Percentiles rank a stretch among this genome's conserved stretches.
These are phyloP conservation scores for Trichonephila inaurata DNA, from an alignment of 1,140 invertebrate genomes.

Conservation along the genomic window DNA sequence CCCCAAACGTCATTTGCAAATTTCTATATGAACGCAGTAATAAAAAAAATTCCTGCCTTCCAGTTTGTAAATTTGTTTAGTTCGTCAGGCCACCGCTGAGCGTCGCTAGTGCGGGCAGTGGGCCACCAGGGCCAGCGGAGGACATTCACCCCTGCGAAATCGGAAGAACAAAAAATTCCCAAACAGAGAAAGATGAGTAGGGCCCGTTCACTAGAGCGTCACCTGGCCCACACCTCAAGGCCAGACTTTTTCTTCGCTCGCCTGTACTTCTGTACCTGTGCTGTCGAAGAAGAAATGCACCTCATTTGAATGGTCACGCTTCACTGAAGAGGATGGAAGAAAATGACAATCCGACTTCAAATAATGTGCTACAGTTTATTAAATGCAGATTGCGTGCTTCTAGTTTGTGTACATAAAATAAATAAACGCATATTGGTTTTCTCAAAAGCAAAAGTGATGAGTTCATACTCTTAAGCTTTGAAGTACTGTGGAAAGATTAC, in stretches of 20 bases:
- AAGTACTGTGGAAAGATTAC: no score
- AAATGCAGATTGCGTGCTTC: no score
- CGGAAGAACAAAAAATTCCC: constrained; percentile 62
- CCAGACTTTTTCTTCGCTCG: constrained; percentile 25
- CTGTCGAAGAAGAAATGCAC: neutral
- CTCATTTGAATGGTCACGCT: constrained; percentile 3
- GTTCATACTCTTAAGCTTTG: no score
- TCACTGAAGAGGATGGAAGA: neutral
- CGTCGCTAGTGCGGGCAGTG: constrained; percentile 74
- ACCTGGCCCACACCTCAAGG: constrained; percentile 72
- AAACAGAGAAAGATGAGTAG: constrained; percentile 69
- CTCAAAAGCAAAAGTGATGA: no score
- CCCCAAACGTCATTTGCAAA: neutral
- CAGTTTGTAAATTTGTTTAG: constrained; percentile 7
- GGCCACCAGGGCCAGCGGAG: constrained; percentile 66
- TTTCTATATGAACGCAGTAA: neutral
- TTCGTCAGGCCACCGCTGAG: constrained; percentile 59
- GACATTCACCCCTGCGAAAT: constrained; percentile 61
- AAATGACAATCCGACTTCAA: no score
- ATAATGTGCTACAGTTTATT: no score
- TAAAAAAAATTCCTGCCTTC: neutral
- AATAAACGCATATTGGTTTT: no score
- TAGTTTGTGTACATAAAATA: no score
- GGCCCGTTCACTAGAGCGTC: constrained; percentile 68
- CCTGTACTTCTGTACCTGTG: neutral